phyloP scores from a whole-genome alignment of 2,888 invertebrate species.

The Pantelozetes paolii region DNA sequence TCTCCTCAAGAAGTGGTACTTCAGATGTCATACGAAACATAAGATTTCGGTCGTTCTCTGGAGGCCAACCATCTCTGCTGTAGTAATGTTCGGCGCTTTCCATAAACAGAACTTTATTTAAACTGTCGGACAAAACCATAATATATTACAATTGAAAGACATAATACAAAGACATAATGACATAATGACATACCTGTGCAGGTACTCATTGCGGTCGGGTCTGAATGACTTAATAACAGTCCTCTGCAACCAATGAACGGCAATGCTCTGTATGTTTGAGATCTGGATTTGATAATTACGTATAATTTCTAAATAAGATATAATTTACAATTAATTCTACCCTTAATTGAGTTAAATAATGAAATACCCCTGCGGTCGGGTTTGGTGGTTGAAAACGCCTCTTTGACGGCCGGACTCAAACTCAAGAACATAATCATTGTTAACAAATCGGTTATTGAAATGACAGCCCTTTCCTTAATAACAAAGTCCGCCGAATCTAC shows the following conservation, averaged over 20 bases:
- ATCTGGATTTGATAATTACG: conserved; percentile 56
- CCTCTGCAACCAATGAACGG: conserved; percentile 82
- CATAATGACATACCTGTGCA: conserved; percentile 60
- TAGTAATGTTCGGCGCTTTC: conserved; percentile 66
- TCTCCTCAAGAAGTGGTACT: conserved; percentile 77
- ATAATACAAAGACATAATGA: conserved; percentile 12
- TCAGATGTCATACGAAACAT: conserved; percentile 77
- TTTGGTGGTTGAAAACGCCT: conserved; percentile 56
- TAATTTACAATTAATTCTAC: not conserved
- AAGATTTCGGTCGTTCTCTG: conserved; percentile 73
- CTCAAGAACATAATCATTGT: conserved; percentile 78
- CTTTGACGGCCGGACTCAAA: conserved; percentile 68
- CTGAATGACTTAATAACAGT: conserved; percentile 69
- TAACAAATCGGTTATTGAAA: conserved; percentile 75
- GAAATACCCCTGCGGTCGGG: conserved; percentile 34
- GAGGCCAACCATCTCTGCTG: conserved; percentile 68
- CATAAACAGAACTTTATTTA: conserved; percentile 51
- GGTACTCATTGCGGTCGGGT: conserved; percentile 67
- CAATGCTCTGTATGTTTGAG: conserved; percentile 70
- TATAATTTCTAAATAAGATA: conserved; percentile 46
- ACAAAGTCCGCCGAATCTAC: conserved; percentile 58
- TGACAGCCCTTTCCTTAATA: conserved; percentile 76
- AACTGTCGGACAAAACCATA: no score
- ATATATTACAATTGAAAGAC: conserved; percentile 51
- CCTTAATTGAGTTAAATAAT: not conserved